Percentiles rank a stretch among this genome's conserved stretches.
Conservation (phyloP, 2,113 vertebrate genomes). For the Mustela lutreola region DNA sequence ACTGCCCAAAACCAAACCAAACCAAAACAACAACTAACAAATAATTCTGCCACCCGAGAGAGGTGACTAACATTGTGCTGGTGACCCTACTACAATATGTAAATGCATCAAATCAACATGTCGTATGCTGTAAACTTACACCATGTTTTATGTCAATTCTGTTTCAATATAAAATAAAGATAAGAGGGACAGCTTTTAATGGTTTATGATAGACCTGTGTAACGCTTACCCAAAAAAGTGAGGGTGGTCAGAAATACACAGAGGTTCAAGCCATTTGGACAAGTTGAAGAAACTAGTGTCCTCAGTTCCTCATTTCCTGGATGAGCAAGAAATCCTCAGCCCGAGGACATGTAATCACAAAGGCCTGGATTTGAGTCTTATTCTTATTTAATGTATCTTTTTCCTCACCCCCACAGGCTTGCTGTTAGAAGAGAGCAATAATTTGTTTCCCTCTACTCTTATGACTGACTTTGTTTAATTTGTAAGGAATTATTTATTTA, state of each 20-base stretch:
- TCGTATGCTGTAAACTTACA: not conserved
- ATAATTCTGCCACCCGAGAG: not conserved
- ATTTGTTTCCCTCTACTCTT: not conserved
- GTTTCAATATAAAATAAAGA: not conserved
- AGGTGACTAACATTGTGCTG: not conserved
- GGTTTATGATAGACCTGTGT: not conserved
- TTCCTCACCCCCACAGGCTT: not conserved
- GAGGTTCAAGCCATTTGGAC: not conserved
- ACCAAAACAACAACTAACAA: not conserved
- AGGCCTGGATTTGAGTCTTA: not conserved
- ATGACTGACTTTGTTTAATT: conserved; percentile 54
- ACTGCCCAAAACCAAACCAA: not conserved
- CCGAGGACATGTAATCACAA: not conserved
- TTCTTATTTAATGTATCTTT: conserved; percentile 42
- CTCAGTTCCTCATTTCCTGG: not conserved
- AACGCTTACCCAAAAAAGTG: not conserved
- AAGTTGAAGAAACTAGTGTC: not conserved
- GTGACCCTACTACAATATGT: no score
- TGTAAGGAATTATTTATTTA: conserved; percentile 64
- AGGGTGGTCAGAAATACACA: not conserved
- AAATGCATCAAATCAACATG: not conserved
- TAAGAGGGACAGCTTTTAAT: not conserved
- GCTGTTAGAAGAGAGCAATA: not conserved
- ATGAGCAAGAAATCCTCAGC: not conserved
- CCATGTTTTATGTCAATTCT: not conserved